Evolutionary conservation across 2,113 vertebrate genomes (phyloP).

Genomic region (Caloenas nicobarica): DNA sequence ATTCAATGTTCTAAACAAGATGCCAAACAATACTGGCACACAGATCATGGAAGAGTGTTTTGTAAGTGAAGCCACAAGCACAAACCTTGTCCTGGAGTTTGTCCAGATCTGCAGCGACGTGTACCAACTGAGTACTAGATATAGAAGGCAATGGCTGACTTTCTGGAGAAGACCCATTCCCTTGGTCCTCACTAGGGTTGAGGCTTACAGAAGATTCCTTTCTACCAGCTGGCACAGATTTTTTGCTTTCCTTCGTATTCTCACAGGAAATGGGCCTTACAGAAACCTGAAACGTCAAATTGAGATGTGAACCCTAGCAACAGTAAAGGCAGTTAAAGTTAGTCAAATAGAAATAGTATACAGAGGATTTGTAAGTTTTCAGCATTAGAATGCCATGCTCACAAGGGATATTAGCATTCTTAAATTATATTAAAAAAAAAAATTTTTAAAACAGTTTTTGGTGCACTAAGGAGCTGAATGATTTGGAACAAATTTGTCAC

Average conservation of each 20-base stretch:
- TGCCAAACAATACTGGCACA: neutral
- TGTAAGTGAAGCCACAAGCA: neutral
- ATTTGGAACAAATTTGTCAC: neutral
- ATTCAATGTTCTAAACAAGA: neutral
- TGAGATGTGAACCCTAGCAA: neutral
- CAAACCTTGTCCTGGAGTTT: slow-evolving; percentile 87
- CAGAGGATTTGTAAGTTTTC: neutral
- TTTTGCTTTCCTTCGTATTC: slow-evolving; percentile 79
- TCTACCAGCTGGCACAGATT: slow-evolving; percentile 62
- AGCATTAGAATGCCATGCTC: neutral
- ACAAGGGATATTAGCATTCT: neutral
- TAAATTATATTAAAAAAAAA: neutral
- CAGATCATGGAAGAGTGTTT: neutral
- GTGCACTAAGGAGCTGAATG: neutral
- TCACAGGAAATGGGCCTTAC: slow-evolving; percentile 77
- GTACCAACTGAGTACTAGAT: slow-evolving; percentile 84
- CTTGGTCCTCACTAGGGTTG: slow-evolving; percentile 80
- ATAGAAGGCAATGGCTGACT: slow-evolving; percentile 57
- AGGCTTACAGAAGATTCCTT: slow-evolving; percentile 82
- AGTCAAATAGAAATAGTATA: neutral
- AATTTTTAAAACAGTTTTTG: neutral
- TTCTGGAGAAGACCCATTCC: slow-evolving; percentile 71
- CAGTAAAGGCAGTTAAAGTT: neutral
- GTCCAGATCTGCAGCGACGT: slow-evolving; percentile 87
- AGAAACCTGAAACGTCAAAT: slow-evolving; percentile 75